Evolutionary conservation across 2,888 invertebrate species (phyloP), one percentile per base, ranked within the genome.

Genomic region (Lithophane socia): DNA sequence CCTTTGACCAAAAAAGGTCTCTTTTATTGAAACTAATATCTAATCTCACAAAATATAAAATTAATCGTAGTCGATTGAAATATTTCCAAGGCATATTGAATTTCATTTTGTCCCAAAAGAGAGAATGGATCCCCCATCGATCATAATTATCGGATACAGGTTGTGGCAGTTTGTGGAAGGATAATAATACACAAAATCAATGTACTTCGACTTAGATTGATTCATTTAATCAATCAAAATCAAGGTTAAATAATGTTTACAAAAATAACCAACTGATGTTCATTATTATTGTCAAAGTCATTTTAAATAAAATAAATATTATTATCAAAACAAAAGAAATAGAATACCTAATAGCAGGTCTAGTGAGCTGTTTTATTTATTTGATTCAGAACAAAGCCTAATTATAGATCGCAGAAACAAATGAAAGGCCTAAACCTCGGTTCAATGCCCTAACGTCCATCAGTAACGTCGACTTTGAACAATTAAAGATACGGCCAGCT

Each of bases 91-190:
- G 68, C 69, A 81, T 88, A 88, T 89, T 87, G 79, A 80, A 88
- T 88, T 82, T 73, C 78, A 85, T 86, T 83, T 74, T 49, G 63
- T 76, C 77, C 76, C 66, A 67, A 79, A 80, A 80, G 72, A 79
- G 71, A 83, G 68, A 71, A 76, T 68, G 75, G 56, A 83, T 82
- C 73, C 49, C 64, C 63, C 84, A 89, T 90, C 90, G 80, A 89
- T 90, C 90, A 89, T 82, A 82, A 80, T 79, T 82, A 85, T 79
- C 82, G 79, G 84, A 83, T 83, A 82, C 81, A 81, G 79, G 75
- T 64, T 80, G 75, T 76, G 79, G 77, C 80, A 77, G 82, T 56
- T 80, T 85, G 60, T 84, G 65, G 52, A 77, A 80, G 72, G 77
- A 83, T 83, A 87, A 86, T 87, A 84, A 86, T 81, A 82, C 79